Evolutionary conservation across 2,797 vertebrate species (phyloP), one percentile per base, ranked within the genome.

Genomic region (Sebastiscus albofasciatus): DNA sequence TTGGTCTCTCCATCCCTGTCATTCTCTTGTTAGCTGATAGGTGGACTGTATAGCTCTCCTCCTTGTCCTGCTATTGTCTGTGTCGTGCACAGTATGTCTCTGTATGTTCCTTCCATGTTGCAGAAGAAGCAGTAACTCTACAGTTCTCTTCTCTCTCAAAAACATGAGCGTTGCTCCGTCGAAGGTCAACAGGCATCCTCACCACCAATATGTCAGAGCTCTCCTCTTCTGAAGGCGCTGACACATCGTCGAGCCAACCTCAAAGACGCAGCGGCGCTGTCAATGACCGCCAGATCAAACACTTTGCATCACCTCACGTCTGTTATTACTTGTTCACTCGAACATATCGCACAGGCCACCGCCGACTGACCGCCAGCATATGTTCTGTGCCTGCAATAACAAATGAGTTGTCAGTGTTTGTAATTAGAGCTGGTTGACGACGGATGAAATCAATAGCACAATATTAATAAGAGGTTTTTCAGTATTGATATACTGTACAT

Each of bases 181-280:
- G 54, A 89, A 93, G 88, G 88, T 94, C 93, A 93, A 79, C 83
- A 73, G 85, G 83, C 81, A 80, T 83, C 83, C 80, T 81, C 81
- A 72, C 72, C 56, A 65, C 76, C 61, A 39, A 81, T 78, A 79
- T 83, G 87, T 87, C 88, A 83, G 76, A 66, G 75, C 82, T 87
- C 86, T 89, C 67, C 58, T 87, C 59, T 27, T 77, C 70, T 60
- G 59, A 87, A 68, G 79, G 83, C 49, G 14, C 39, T 8, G 67
- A 73, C 77, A 71, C 65, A 65, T 65, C 6, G 39, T 42, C 33
- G 5, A 69, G 73, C 58, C n/a, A 52, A 73, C 67, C 71, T 79
- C 85, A 75, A 52, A 80, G 81, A 80, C 8, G 4, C 34, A 42
- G 46, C 49, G 13, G 60, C 14, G 5, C 46, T 22, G 70, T 71